A percentile compares a stretch with the other conserved stretches of the same genome.
These are phyloP conservation scores for Muricea muricata DNA, from an alignment of 92 coral and sea anemone species.

Conservation along the genomic window DNA sequence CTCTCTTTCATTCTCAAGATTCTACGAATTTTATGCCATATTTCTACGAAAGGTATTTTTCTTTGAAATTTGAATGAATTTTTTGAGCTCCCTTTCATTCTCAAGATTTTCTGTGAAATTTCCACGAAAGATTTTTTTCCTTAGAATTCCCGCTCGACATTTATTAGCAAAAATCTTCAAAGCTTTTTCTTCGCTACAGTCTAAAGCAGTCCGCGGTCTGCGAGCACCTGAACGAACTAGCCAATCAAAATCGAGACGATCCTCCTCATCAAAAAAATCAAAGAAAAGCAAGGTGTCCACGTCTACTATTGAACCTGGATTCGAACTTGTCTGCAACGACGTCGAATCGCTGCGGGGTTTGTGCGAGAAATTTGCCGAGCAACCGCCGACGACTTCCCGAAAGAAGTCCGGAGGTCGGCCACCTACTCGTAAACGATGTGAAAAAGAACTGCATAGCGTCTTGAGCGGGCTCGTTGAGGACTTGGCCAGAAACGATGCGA, in stretches of 20 bases:
- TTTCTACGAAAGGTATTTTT: no score
- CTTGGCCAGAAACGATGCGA: constrained; percentile 80
- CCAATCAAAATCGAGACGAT: constrained; percentile 26
- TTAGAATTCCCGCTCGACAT: no score
- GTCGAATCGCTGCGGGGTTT: constrained; percentile 77
- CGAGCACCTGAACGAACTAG: background rate
- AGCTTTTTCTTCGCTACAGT: constrained; percentile 27
- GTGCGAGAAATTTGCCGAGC: constrained; percentile 87
- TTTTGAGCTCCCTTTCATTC: no score
- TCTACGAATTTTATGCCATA: no score
- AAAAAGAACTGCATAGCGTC: constrained; percentile 81
- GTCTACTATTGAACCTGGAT: constrained; percentile 73
- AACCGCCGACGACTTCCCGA: constrained; percentile 73
- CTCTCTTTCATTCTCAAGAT: no score
- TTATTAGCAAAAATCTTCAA: background rate
- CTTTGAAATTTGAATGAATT: no score
- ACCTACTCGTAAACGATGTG: constrained; percentile 81
- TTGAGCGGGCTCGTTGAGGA: constrained; percentile 78
- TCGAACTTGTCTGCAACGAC: constrained; percentile 78
- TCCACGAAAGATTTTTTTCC: no score
- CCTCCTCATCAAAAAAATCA: background rate
- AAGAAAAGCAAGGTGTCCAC: constrained; percentile 17
- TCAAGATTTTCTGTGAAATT: no score
- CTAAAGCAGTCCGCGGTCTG: constrained; percentile 1
- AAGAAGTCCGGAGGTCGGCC: constrained; percentile 80